Base-by-base conservation (phyloP, 1,140 invertebrate genomes). In the Muscidifurax raptorellus region DNA sequence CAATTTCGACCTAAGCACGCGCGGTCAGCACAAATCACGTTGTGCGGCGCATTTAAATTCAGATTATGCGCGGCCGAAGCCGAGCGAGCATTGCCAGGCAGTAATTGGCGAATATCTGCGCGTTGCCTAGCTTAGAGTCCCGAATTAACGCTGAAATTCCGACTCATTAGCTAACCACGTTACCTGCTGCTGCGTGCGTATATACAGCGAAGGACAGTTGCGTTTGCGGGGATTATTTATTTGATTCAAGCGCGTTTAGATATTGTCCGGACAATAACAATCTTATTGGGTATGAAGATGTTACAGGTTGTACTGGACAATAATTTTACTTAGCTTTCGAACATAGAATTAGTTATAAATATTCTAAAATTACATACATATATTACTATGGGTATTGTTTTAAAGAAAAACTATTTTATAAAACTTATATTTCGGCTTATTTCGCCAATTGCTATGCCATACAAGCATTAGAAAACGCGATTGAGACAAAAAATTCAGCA, bases 1-100 rank as follows among this genome's bases (percentile, higher is more conserved):
- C 89, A 92, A 92, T 92, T 92, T 91, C 90, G 90, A 90, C 89
- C 91, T 92, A 92, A 92, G 90, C 52, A 59, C 91, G 90, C 88
- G 15, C 40, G 79, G 71, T 85, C 88, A 81, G 88, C 88, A 92
- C 91, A 92, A 92, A 92, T 92, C 91, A 92, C 91, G 87, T 87
- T 13, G n/a, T n/a, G 32, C 75, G 25, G 5, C 83, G 72, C 80
- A 79, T 82, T 85, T 85, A 85, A 85, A 85, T 85, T 76, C 75
- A 78, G 79, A 85, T 85, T 85, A 85, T 72, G 66, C 30, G 18
- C 4, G 71, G 64, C 75, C 2, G 30, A 52, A 44, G 67, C 36
- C 67, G 59, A n/a, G 27, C 25, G 22, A 44, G 13, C 47, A 52
- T 52, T 52, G 47, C 52, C 52, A 7, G 18, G 15, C 47, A n/a